Conservation (phyloP, 2,113 vertebrate genomes). For the Myodes glareolus region DNA sequence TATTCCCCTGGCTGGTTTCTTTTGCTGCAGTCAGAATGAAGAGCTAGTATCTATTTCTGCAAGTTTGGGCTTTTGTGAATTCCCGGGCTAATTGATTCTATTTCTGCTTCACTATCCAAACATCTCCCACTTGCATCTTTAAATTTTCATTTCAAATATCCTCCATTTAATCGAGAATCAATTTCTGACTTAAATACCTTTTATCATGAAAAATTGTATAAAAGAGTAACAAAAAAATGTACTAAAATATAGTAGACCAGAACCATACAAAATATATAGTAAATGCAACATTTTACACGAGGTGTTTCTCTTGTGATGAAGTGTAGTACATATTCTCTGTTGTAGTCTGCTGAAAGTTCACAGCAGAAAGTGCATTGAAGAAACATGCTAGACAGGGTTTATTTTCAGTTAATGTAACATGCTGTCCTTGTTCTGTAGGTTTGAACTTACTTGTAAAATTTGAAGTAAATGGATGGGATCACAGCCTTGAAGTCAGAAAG, state of each 20-base stretch:
- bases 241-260: conserved; percentile 4
- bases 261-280: background rate
- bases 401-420: conserved; percentile 15
- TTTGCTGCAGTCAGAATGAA: background rate
- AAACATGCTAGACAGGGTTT: background rate
- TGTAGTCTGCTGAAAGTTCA: background rate
- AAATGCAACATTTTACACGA: background rate
- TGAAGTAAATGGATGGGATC: conserved; percentile 14
- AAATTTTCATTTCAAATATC: conserved; percentile 50
- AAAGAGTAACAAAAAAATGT: background rate
- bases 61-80: background rate
- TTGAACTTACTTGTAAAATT: conserved; percentile 38
- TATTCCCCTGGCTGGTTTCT: background rate
- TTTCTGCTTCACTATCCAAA: background rate
- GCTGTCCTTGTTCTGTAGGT: background rate
- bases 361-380: background rate
- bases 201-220: background rate
- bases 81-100: background rate
- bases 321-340: background rate
- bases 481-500: background rate
- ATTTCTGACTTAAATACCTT: conserved; percentile 30
- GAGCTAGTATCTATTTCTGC: background rate
- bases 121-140: background rate
- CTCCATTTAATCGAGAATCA: background rate
- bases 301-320: background rate